phyloP scores from a whole-genome alignment of 2,797 vertebrate species.

The Sphaeramia orbicularis region DNA sequence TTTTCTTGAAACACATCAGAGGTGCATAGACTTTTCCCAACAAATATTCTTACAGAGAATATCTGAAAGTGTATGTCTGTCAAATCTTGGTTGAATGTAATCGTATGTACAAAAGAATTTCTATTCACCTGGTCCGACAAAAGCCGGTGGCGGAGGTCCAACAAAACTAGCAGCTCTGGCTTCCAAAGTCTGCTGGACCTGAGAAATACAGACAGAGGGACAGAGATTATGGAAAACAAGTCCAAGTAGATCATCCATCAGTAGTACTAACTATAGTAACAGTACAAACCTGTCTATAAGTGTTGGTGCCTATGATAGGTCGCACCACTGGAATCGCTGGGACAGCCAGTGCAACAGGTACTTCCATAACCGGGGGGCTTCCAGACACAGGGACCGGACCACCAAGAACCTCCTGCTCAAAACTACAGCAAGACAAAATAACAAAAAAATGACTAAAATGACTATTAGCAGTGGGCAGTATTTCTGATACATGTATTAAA shows the following conservation, averaged over 20 bases:
- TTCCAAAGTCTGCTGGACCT: constrained; percentile 94
- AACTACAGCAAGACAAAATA: constrained; percentile 76
- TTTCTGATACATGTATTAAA: too few relatives aligned
- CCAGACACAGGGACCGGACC: constrained; percentile 85
- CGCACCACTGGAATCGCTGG: constrained; percentile 83
- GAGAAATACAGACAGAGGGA: neutral
- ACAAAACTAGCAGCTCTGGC: constrained; percentile 91
- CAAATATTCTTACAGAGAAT: too few relatives aligned
- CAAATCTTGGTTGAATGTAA: neutral
- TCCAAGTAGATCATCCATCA: too few relatives aligned
- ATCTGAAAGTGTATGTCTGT: neutral
- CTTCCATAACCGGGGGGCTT: constrained; percentile 78
- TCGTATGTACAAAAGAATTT: neutral
- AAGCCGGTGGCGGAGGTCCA: constrained; percentile 87
- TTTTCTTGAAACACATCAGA: too few relatives aligned
- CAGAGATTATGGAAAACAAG: too few relatives aligned
- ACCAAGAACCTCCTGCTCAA: constrained; percentile 94
- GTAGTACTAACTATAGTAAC: neutral
- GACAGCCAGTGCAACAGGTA: constrained; percentile 84
- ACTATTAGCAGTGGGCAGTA: neutral
- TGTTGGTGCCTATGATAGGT: constrained; percentile 93
- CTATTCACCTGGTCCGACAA: constrained; percentile 87
- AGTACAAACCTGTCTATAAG: constrained; percentile 89
- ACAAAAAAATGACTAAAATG: too few relatives aligned
- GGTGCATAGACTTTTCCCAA: too few relatives aligned